A percentile compares a stretch with the other conserved stretches of the same genome.
These are phyloP conservation scores for Ariolimax columbianus DNA, from an alignment of 2,888 invertebrate genomes.

Conservation along the genomic window DNA sequence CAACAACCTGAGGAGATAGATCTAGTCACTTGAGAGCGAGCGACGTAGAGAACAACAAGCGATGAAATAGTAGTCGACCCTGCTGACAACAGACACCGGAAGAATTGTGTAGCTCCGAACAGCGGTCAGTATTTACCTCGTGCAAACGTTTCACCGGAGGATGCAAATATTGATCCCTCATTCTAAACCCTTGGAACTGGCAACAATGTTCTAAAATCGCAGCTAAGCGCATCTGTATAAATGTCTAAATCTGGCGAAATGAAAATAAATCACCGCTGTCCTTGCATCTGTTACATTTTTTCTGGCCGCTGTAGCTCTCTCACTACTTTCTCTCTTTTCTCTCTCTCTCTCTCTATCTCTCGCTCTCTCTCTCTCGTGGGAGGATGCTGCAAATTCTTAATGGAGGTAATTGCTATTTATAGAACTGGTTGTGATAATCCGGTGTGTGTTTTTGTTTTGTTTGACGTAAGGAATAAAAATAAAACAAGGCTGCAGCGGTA, in stretches of 20 bases:
- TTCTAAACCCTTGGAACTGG: background rate
- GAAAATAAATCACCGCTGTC: slow-evolving; percentile 10
- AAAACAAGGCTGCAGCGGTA: too few species aligned
- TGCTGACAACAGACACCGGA: background rate
- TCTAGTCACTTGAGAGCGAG: too few species aligned
- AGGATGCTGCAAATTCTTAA: too few species aligned
- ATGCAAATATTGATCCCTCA: background rate
- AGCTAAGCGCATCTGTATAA: slow-evolving; percentile 2
- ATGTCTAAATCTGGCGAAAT: slow-evolving; percentile 4
- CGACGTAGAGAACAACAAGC: too few species aligned
- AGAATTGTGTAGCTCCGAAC: background rate
- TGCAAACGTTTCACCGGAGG: background rate
- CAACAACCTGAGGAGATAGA: too few species aligned
- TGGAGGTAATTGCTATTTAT: too few species aligned
- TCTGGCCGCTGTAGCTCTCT: background rate
- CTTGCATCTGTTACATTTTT: background rate
- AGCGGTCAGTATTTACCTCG: background rate
- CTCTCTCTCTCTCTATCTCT: background rate
- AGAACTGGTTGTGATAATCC: too few species aligned
- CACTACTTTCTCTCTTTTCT: background rate
- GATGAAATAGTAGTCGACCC: too few species aligned
- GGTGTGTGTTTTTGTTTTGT: too few species aligned
- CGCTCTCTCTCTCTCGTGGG: background rate
- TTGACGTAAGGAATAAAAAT: too few species aligned
- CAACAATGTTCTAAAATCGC: background rate